Conservation (phyloP, 2,888 invertebrate species). For the Tachina grossa region DNA sequence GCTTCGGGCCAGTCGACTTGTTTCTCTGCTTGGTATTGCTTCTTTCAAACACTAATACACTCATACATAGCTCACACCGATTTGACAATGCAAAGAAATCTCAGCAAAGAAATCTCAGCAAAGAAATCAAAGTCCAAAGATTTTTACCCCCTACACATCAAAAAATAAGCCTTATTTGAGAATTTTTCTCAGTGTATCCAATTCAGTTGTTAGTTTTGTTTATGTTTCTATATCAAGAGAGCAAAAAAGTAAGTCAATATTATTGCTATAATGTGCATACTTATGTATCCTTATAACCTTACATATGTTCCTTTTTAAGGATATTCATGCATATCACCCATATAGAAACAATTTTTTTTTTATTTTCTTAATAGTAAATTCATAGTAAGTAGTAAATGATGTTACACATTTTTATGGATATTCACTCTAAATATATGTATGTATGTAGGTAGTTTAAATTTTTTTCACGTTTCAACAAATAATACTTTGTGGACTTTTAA, state of each 20-base stretch:
- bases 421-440: background rate
- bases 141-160: too few species aligned
- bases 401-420: slow-evolving; percentile 33
- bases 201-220: slow-evolving; percentile 6
- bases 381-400: slow-evolving; percentile 13
- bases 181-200: slow-evolving; percentile 16
- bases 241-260: slow-evolving; percentile 57
- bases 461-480: slow-evolving; percentile 4
- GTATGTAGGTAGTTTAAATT: background rate
- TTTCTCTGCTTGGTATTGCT: too few species aligned
- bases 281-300: slow-evolving; percentile 25
- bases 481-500: slow-evolving; percentile 50
- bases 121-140: too few species aligned
- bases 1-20: too few species aligned
- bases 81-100: too few species aligned
- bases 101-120: too few species aligned
- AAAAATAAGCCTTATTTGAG: too few species aligned
- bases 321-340: slow-evolving; percentile 45
- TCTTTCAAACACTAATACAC: too few species aligned
- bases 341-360: too few species aligned
- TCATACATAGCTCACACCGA: too few species aligned
- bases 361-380: slow-evolving; percentile 35
- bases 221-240: slow-evolving; percentile 1
- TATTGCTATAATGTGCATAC: slow-evolving; percentile 50
- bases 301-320: slow-evolving; percentile 49